Conservation (phyloP, 2,888 invertebrate genomes). For the Arge pagana region DNA sequence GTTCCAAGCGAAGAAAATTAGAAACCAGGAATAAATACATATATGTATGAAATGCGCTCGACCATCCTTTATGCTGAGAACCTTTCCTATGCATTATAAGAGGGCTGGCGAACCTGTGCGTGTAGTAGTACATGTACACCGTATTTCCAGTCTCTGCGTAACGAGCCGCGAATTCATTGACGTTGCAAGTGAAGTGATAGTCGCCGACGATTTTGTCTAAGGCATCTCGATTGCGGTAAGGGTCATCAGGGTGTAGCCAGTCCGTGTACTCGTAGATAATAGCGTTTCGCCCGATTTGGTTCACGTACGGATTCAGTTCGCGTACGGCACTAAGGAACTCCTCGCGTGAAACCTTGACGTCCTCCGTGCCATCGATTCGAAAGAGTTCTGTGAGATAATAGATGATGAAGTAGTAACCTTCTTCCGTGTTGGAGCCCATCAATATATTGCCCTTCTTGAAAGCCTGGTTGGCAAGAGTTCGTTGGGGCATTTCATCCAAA, state of each 20-base stretch:
- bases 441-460: conserved; percentile 93
- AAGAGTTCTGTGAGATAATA: conserved; percentile 88
- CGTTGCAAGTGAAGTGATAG: conserved; percentile 92
- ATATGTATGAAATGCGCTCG: too few species aligned
- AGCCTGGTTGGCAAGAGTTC: conserved; percentile 68
- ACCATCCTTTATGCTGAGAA: too few species aligned
- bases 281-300: conserved; percentile 80
- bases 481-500: conserved; percentile 80
- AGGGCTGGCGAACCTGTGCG: conserved; percentile 70
- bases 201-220: conserved; percentile 94
- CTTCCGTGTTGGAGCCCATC: conserved; percentile 91
- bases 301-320: conserved; percentile 83
- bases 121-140: conserved; percentile 91
- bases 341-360: conserved; percentile 78
- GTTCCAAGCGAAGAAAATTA: too few species aligned
- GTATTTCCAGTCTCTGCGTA: conserved; percentile 88
- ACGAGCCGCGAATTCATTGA: conserved; percentile 88
- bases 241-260: conserved; percentile 86
- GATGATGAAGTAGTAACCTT: conserved; percentile 92
- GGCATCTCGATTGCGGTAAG: conserved; percentile 79
- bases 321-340: conserved; percentile 77
- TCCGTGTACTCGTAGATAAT: conserved; percentile 93
- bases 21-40: too few species aligned
- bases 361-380: conserved; percentile 73
- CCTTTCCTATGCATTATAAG: too few species aligned